Conservation (phyloP, 2,888 invertebrate genomes). For the Axea sp. region DNA sequence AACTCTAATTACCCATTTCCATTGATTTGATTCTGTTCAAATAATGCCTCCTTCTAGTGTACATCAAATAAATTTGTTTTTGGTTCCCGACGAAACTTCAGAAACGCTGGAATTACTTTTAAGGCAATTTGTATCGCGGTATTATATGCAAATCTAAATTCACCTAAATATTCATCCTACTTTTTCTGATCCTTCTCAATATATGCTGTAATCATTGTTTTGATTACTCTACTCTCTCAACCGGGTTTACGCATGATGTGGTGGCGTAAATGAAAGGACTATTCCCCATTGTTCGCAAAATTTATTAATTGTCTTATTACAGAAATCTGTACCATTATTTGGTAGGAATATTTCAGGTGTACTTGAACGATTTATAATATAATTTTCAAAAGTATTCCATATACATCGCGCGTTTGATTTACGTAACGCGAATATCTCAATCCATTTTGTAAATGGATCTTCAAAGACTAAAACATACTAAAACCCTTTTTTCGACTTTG, state of each 20-base stretch:
- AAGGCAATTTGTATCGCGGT: constrained; percentile 11
- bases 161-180: no score
- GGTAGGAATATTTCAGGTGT: constrained; percentile 18
- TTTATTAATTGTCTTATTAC: constrained; percentile 2
- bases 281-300: constrained; percentile 12
- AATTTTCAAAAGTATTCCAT: constrained; percentile 11
- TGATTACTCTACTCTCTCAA: no score
- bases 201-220: no score
- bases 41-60: background rate
- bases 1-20: constrained; percentile 8
- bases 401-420: constrained; percentile 22
- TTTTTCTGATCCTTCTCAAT: no score
- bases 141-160: no score
- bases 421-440: constrained; percentile 12
- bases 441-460: constrained; percentile 31
- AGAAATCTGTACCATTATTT: constrained; percentile 46
- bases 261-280: constrained; percentile 19
- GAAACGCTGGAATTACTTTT: constrained; percentile 21
- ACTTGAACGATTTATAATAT: constrained; percentile 45
- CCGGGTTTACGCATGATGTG: constrained; percentile 42
- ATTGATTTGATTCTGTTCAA: background rate
- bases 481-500: constrained; percentile 24
- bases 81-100: constrained; percentile 19
- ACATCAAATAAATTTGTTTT: background rate
- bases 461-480: constrained; percentile 7